A percentile compares a stretch with the other conserved stretches of the same genome.
These are phyloP conservation scores for Ceyx melanurus DNA, from an alignment of 2,113 vertebrate species.

Conservation along the genomic window DNA sequence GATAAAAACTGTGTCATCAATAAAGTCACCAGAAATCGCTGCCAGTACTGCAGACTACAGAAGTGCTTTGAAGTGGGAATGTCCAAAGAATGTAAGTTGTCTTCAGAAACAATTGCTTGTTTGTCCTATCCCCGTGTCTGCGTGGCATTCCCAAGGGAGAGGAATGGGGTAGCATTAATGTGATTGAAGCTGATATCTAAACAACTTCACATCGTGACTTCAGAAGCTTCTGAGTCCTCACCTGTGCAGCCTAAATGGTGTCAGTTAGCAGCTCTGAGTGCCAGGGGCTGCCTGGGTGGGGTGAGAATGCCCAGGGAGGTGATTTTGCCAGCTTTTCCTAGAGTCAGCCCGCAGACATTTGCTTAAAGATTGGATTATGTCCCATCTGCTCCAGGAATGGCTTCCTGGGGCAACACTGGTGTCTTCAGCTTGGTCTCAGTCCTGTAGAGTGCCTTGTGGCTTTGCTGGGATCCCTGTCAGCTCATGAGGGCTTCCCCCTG, in stretches of 20 bases:
- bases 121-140: background rate
- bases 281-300: rapidly evolving
- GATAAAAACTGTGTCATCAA: constrained; percentile 98
- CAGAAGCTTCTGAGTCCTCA: background rate
- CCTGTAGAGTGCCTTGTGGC: background rate
- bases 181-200: background rate
- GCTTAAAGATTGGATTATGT: background rate
- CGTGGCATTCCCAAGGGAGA: background rate
- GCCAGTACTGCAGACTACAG: constrained; percentile 95
- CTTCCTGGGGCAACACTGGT: background rate
- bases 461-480: background rate
- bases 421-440: background rate
- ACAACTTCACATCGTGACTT: background rate
- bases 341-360: background rate
- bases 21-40: constrained; percentile 96
- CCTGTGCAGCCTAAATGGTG: background rate
- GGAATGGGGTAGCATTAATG: background rate
- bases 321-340: background rate
- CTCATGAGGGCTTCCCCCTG: rapidly evolving
- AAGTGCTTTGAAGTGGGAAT: constrained; percentile 95
- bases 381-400: background rate
- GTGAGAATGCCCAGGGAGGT: background rate
- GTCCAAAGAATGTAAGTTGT: constrained; percentile 96
- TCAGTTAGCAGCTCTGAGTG: background rate
- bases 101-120: background rate